Conservation (phyloP, 2,797 vertebrate species). For the Girardinus metallicus region DNA sequence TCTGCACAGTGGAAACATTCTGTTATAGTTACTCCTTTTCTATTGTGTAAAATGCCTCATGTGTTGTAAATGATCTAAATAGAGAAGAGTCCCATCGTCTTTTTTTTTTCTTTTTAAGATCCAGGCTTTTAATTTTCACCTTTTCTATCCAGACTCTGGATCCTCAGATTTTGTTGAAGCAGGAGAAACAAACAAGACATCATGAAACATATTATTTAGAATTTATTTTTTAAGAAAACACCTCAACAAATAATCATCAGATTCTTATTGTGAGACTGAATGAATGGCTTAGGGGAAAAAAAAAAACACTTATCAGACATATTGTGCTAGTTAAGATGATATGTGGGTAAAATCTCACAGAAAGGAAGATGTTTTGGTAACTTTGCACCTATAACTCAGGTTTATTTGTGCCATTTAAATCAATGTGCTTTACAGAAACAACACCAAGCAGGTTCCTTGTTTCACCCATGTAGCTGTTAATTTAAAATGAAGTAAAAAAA, state of each 20-base stretch:
- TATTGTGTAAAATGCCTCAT: not conserved
- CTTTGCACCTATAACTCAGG: not conserved
- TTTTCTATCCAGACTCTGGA: not conserved
- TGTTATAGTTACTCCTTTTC: not conserved
- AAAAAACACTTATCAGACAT: not conserved
- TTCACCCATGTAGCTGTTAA: too few relatives aligned
- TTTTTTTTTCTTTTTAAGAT: too few relatives aligned
- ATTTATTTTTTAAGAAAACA: too few relatives aligned
- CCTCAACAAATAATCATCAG: too few relatives aligned
- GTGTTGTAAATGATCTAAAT: too few relatives aligned
- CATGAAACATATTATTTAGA: too few relatives aligned
- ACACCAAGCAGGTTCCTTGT: not conserved
- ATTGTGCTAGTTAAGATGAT: not conserved
- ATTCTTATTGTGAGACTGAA: too few relatives aligned
- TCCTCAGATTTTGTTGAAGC: too few relatives aligned
- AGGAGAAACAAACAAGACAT: too few relatives aligned
- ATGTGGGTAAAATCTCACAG: not conserved
- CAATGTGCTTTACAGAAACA: not conserved
- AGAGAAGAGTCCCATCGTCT: too few relatives aligned
- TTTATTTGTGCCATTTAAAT: not conserved
- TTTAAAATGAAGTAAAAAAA: too few relatives aligned
- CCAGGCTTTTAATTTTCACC: not conserved
- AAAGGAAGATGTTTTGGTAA: not conserved
- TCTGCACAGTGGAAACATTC: not conserved
- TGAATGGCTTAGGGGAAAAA: too few relatives aligned